phyloP scores from a whole-genome alignment of 2,113 vertebrate genomes.

The Rhea americana region DNA sequence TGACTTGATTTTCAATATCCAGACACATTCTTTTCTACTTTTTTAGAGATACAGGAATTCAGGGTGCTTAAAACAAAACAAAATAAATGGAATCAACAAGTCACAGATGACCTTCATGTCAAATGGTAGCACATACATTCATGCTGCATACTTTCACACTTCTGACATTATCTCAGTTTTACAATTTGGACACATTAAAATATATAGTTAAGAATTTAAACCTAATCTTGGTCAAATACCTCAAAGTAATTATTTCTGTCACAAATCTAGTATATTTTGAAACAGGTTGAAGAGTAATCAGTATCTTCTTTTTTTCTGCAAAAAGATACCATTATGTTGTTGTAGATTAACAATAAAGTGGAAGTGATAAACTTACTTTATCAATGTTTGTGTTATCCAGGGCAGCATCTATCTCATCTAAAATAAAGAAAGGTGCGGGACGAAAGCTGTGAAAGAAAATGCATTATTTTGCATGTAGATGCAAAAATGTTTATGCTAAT shows the following conservation, averaged over 20 bases:
- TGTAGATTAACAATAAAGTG: neutral
- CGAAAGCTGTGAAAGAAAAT: slow-evolving; percentile 80
- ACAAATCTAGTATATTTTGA: neutral
- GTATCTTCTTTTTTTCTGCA: neutral
- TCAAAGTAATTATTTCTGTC: neutral
- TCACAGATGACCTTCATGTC: neutral
- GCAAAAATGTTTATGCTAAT: neutral
- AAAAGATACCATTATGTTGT: neutral
- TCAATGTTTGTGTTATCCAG: slow-evolving; percentile 93
- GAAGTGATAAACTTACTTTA: slow-evolving; percentile 78
- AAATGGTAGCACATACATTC: rapidly evolving
- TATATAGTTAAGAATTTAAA: neutral
- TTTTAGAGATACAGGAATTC: neutral
- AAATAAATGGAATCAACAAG: neutral
- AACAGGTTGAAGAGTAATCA: neutral
- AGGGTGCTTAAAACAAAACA: neutral
- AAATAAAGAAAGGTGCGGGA: slow-evolving; percentile 91
- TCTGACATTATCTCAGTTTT: neutral
- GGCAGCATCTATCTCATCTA: slow-evolving; percentile 95
- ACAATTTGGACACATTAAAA: neutral
- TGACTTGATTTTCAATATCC: neutral
- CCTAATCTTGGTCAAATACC: neutral
- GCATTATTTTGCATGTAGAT: neutral
- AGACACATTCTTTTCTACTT: neutral
- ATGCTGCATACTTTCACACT: rapidly evolving